Percentiles rank a stretch among this genome's conserved stretches.
phyloP scores from a whole-genome alignment of 1,140 invertebrate genomes.

The Diorhabda sublineata region DNA sequence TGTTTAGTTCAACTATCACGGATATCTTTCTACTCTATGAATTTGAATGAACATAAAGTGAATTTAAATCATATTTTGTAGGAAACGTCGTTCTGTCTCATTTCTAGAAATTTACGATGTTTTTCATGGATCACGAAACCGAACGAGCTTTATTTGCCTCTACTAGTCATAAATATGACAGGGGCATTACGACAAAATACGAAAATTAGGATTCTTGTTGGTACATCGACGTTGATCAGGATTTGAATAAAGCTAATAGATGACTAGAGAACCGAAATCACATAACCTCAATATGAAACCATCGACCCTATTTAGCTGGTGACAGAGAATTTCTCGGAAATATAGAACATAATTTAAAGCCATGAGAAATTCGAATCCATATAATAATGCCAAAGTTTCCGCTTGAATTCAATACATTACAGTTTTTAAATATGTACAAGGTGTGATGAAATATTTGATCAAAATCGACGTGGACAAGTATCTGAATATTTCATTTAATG shows the following conservation, averaged over 20 bases:
- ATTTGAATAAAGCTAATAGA: neutral
- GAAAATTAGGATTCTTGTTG: neutral
- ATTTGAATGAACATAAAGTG: conserved; percentile 1
- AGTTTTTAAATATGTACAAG: no score
- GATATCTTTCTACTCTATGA: neutral
- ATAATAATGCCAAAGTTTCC: no score
- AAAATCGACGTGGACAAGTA: no score
- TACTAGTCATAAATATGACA: conserved; percentile 10
- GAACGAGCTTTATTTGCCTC: neutral
- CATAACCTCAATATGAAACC: no score
- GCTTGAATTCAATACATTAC: no score
- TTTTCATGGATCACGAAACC: conserved; percentile 1
- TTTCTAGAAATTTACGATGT: conserved; percentile 5
- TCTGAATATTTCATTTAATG: no score
- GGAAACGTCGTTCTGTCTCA: neutral
- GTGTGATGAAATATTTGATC: no score
- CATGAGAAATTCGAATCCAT: no score
- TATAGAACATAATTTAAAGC: no score
- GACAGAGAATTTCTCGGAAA: no score
- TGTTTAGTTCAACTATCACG: neutral
- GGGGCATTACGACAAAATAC: conserved; percentile 5
- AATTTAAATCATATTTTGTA: neutral
- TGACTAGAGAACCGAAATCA: neutral
- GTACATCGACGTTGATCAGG: neutral
- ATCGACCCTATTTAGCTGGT: no score